A percentile compares a stretch with the other conserved stretches of the same genome.
phyloP scores from a whole-genome alignment of 2,888 invertebrate genomes.

The Meghimatium bilineatum region DNA sequence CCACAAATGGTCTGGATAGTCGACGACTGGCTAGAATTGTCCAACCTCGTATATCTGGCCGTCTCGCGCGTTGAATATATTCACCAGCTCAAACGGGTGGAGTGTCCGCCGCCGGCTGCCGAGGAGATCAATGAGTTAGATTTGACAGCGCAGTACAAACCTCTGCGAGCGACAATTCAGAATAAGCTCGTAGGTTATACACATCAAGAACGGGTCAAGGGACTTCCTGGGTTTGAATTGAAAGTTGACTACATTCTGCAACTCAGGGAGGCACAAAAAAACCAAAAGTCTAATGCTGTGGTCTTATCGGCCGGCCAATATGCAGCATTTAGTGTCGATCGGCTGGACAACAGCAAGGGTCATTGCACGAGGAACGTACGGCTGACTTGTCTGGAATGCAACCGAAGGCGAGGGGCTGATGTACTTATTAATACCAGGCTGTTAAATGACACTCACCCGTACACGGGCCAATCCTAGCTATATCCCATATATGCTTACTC shows the following conservation, averaged over 20 bases:
- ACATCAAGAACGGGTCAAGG: slow-evolving; percentile 9
- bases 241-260: slow-evolving; percentile 7
- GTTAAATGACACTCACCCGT: too few relatives aligned
- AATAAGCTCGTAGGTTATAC: slow-evolving; percentile 5
- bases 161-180: background rate
- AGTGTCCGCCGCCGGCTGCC: background rate
- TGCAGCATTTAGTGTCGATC: slow-evolving; percentile 30
- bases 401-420: background rate
- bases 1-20: slow-evolving; percentile 19
- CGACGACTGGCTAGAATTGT: slow-evolving; percentile 15
- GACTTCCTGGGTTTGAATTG: slow-evolving; percentile 4
- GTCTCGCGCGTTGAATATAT: slow-evolving; percentile 16
- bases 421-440: background rate
- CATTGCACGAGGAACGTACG: background rate
- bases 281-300: background rate
- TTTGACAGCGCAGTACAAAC: background rate
- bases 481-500: too few relatives aligned
- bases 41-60: slow-evolving; percentile 26
- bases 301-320: background rate
- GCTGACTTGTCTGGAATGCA: slow-evolving; percentile 2
- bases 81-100: slow-evolving; percentile 23
- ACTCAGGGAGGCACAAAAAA: background rate
- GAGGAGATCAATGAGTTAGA: background rate
- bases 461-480: too few relatives aligned
- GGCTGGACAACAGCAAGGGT: slow-evolving; percentile 10